These are phyloP conservation scores for Peromyscus leucopus DNA, from an alignment of 2,113 vertebrate species.

Conservation along the genomic window DNA sequence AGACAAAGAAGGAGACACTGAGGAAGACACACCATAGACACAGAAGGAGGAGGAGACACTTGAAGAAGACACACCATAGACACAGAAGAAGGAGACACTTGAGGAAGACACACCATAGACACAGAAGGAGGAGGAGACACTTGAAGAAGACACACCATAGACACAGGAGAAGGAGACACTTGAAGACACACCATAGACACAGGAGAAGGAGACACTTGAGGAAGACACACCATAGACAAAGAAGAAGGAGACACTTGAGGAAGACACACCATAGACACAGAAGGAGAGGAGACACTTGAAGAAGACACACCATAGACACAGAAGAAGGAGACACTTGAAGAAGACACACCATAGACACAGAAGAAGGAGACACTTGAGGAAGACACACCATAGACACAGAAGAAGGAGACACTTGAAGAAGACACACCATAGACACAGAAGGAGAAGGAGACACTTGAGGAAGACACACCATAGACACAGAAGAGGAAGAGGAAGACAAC, in stretches of 20 bases:
- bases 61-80: constrained; percentile 39
- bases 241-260: background rate
- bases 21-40: too few relatives aligned
- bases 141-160: background rate
- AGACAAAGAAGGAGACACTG: too few relatives aligned
- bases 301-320: constrained; percentile 24
- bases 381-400: background rate
- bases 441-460: background rate
- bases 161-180: too few relatives aligned
- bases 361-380: background rate
- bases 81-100: background rate
- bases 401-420: background rate
- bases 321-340: background rate
- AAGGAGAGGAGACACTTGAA: too few relatives aligned
- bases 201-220: background rate
- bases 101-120: background rate
- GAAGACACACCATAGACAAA: constrained; percentile 15
- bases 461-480: constrained; percentile 29
- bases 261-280: background rate
- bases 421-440: background rate
- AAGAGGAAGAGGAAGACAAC: background rate
- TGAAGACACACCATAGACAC: constrained; percentile 19
- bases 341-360: constrained; percentile 29
- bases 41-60: background rate
- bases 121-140: background rate